These are phyloP conservation scores for Cyclargus thomasi DNA, from an alignment of 1,140 invertebrate genomes.

Conservation along the genomic window DNA sequence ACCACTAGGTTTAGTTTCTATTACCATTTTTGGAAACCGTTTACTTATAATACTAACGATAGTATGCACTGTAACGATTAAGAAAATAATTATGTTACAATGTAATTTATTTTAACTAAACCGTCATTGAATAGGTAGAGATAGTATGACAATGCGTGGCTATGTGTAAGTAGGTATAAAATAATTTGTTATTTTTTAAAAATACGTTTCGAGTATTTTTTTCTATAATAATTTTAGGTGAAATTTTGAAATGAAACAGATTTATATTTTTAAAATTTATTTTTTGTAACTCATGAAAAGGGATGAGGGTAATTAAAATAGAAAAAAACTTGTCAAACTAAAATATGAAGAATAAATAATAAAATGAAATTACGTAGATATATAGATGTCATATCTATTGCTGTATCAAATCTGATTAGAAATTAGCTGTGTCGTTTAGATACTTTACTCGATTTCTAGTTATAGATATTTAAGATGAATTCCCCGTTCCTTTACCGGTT, in stretches of 20 bases:
- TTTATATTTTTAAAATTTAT: background rate
- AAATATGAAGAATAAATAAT: background rate
- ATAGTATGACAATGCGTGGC: background rate
- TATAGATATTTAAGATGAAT: slow-evolving; percentile 45
- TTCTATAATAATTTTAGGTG: background rate
- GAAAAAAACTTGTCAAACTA: background rate
- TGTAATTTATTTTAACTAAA: background rate
- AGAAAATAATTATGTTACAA: background rate
- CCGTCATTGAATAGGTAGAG: slow-evolving; percentile 26
- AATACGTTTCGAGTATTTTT: background rate
- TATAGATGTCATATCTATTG: slow-evolving; percentile 36
- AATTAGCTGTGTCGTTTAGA: slow-evolving; percentile 59
- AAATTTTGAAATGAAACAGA: background rate
- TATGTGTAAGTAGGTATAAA: background rate
- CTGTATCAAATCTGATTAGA: slow-evolving; percentile 41
- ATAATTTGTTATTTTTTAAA: slow-evolving; percentile 15
- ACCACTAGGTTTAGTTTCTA: background rate
- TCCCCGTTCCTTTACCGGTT: slow-evolving; percentile 46
- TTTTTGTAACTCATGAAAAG: background rate
- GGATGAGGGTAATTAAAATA: slow-evolving; percentile 8
- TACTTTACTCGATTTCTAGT: slow-evolving; percentile 56
- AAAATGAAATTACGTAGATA: slow-evolving; percentile 23
- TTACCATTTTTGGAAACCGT: background rate
- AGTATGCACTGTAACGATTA: background rate
- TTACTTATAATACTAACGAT: background rate